Percentiles rank a stretch among this genome's conserved stretches.
These are phyloP conservation scores for Cheilinus undulatus DNA, from an alignment of 2,113 vertebrate genomes.

Conservation along the genomic window DNA sequence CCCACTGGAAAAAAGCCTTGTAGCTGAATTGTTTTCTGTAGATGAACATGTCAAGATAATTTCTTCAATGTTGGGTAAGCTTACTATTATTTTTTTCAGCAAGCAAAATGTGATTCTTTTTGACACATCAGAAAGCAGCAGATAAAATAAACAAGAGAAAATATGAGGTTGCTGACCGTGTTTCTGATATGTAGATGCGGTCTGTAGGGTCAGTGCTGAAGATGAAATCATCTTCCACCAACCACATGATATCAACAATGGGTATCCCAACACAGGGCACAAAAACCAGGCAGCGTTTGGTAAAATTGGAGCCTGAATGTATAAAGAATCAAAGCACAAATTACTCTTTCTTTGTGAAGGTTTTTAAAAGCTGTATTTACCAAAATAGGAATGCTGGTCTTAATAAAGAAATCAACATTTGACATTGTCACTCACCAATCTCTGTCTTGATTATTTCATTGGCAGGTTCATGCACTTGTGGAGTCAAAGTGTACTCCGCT, in stretches of 20 bases:
- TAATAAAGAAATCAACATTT: no score
- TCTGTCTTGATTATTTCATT: conserved; percentile 82
- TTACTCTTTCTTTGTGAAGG: no score
- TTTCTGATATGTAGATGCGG: conserved; percentile 28
- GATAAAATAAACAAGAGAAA: not conserved
- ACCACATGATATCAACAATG: conserved; percentile 48
- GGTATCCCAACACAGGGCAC: conserved; percentile 50
- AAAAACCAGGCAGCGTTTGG: conserved; percentile 84
- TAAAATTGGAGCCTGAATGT: conserved; percentile 84
- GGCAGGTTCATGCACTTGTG: conserved; percentile 82
- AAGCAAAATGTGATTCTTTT: no score
- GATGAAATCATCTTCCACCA: rapidly evolving
- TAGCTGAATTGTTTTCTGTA: no score
- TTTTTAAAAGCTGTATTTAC: no score
- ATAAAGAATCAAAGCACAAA: conserved; percentile 21
- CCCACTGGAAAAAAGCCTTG: no score
- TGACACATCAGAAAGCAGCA: no score
- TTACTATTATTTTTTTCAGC: no score
- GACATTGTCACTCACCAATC: conserved; percentile 82
- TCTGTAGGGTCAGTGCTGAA: rapidly evolving
- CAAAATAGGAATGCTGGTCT: no score
- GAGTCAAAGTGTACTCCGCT: conserved; percentile 58
- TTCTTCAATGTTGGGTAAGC: no score
- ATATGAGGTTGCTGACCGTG: conserved; percentile 47
- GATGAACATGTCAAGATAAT: no score